Evolutionary conservation across 2,888 invertebrate genomes (phyloP), one percentile per base, ranked within the genome.

Genomic region (Euzetes globulus): DNA sequence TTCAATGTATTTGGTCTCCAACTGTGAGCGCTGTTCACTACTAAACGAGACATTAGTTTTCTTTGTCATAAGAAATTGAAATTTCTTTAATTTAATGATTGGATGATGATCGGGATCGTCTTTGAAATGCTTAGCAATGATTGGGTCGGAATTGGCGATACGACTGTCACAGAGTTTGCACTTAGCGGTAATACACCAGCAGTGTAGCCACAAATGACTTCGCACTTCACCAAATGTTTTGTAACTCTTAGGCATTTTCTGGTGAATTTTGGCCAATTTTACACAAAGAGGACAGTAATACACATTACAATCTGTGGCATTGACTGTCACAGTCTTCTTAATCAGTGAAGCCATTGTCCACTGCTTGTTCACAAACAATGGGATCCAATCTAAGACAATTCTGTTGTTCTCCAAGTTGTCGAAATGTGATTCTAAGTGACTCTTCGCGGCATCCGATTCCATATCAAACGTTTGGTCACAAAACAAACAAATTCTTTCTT

Each of bases 261-360:
- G 33, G 27, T n/a, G 11, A 19, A 63, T 17, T 29, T 37, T 37
- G 7, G 37, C 29, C 6, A 63, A 37, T 63, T 37, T 63, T 4
- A 37, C 37, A 37, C 63, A 63, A 63, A 63, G 33, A 6, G 63
- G 63, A 63, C 63, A 63, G 3, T 9, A 63, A 37, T 63, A 63
- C 3, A 33, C n/a, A 33, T 6, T 33, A 9, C 9, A 4, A 6
- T 33, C 33, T 33, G 5, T 33, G 33, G 9, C 33, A 6, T 33
- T 33, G 33, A 33, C 4, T 33, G 9, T 33, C 9, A 6, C 33
- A 33, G 33, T 6, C 4, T 6, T 33, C 33, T 33, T 33, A 33
- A 33, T 33, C 9, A 27, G 37, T n/a, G 33, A 33, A 63, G 33
- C 1, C 63, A 37, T 6, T 33, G 25, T 15, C 3, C 5, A 1